These are phyloP conservation scores for Cololabis saira DNA, from an alignment of 2,113 vertebrate genomes.

Conservation along the genomic window DNA sequence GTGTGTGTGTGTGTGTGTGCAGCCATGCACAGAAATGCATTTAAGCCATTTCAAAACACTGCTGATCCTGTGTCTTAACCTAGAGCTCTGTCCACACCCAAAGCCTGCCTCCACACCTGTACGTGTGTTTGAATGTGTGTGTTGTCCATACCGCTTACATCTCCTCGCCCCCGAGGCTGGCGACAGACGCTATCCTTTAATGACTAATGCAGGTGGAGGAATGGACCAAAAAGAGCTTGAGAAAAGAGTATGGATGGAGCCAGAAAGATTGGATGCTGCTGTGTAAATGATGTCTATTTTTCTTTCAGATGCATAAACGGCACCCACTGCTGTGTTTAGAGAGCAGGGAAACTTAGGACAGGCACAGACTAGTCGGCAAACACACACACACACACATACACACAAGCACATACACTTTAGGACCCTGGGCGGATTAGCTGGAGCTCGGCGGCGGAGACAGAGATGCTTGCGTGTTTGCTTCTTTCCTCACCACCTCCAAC, in stretches of 20 bases:
- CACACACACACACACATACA: constrained; percentile 21
- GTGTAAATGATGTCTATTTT: constrained; percentile 71
- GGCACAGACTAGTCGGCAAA: constrained; percentile 52
- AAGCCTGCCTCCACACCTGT: constrained; percentile 48
- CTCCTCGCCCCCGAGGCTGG: constrained; percentile 33
- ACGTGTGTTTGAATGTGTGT: constrained; percentile 28
- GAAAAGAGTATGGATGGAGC: constrained; percentile 50
- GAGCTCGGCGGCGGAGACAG: constrained; percentile 71
- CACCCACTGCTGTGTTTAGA: constrained; percentile 61
- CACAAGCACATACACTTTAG: constrained; percentile 65
- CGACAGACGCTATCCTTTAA: constrained; percentile 74
- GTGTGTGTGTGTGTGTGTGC: not conserved
- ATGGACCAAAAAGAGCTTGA: constrained; percentile 39
- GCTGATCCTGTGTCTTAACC: constrained; percentile 69
- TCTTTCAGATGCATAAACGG: constrained; percentile 62
- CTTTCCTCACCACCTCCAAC: constrained; percentile 49
- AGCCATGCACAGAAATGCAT: constrained; percentile 48
- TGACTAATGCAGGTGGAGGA: constrained; percentile 84
- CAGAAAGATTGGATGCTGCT: constrained; percentile 62
- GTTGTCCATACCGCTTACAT: constrained; percentile 24
- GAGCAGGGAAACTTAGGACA: constrained; percentile 68
- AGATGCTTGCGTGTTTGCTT: constrained; percentile 62
- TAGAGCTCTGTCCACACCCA: constrained; percentile 66
- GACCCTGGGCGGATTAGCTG: constrained; percentile 78
- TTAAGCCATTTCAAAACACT: constrained; percentile 65